Evolutionary conservation across 2,113 vertebrate genomes (phyloP), one percentile per base, ranked within the genome.

Genomic region (Prinia subflava): DNA sequence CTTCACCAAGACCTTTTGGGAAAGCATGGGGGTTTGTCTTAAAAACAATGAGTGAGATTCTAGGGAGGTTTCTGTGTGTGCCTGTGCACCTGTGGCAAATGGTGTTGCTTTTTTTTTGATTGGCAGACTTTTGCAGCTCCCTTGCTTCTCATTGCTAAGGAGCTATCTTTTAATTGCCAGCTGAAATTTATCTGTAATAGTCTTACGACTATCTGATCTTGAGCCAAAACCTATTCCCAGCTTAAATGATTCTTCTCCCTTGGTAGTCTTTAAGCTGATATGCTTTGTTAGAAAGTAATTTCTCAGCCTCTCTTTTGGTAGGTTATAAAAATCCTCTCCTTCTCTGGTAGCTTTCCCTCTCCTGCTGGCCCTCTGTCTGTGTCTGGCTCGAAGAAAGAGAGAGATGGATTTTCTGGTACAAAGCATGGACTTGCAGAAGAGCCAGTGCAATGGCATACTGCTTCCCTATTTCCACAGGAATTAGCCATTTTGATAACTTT

Each of bases 101-200:
- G 31, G 18, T 52, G 24, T 22, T 69, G 23, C 21, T 41, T 71
- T 80, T 53, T 53, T 57, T 83, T 62, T 68, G 10, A 11, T 8
- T 83, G 50, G n/a, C n/a, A 78, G 28, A 7, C 19, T 49, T 20
- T 50, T 70, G 42, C 44, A 69, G 55, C 19, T 23, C 28, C 50
- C 22, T 70, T 8, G 9, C 15, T 84, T 62, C 55, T 69, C 64
- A 69, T 41, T 81, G 31, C 37, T 84, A 41, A 50, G 55, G 22
- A 87, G 20, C 10, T 33, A 49, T 30, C 41, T 87, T 95, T 82
- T 78, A 91, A 90, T 63, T 78, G 31, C 52, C 64, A 85, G 44
- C 23, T 94, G 85, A 93, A 94, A 94, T 81, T 53, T 49, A 75
- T 67, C 35, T 78, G 10, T 67, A 84, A 89, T 75, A 13, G 7